Conservation (phyloP, 2,797 vertebrate species). For the Notolepis coatsorum region DNA sequence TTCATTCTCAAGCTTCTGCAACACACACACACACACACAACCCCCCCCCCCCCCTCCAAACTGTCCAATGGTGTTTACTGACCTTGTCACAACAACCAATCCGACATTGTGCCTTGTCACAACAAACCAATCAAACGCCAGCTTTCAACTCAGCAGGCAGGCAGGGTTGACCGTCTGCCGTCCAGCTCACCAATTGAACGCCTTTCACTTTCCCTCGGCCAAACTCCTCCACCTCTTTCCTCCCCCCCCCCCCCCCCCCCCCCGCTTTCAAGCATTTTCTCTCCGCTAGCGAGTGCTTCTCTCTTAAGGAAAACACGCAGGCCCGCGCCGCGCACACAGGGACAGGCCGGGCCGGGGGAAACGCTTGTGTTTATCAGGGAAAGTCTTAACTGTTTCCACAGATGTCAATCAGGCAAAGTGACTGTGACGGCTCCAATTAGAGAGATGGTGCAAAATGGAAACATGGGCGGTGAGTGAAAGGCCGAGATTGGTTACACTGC, state of each 20-base stretch:
- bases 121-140: constrained; percentile 44
- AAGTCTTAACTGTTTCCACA: constrained; percentile 73
- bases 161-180: constrained; percentile 27
- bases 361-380: constrained; percentile 67
- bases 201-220: constrained; percentile 34
- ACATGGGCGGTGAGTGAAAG: constrained; percentile 51
- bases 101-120: constrained; percentile 43
- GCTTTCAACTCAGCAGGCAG: constrained; percentile 35
- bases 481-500: constrained; percentile 19
- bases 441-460: constrained; percentile 66
- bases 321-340: constrained; percentile 55
- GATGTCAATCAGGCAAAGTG: constrained; percentile 79
- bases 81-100: constrained; percentile 66
- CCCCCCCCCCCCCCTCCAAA: too few relatives aligned
- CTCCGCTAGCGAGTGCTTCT: constrained; percentile 49
- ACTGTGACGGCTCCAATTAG: constrained; percentile 77
- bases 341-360: constrained; percentile 60
- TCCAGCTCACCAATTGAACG: constrained; percentile 37
- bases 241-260: constrained; percentile 19
- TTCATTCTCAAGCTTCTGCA: constrained; percentile 8
- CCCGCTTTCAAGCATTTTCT: constrained; percentile 45
- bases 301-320: constrained; percentile 63
- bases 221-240: constrained; percentile 23
- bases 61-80: constrained; percentile 54
- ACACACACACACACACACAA: constrained; percentile 52